Conservation (phyloP, 2,888 invertebrate species). For the Epistrophella euchroma region DNA sequence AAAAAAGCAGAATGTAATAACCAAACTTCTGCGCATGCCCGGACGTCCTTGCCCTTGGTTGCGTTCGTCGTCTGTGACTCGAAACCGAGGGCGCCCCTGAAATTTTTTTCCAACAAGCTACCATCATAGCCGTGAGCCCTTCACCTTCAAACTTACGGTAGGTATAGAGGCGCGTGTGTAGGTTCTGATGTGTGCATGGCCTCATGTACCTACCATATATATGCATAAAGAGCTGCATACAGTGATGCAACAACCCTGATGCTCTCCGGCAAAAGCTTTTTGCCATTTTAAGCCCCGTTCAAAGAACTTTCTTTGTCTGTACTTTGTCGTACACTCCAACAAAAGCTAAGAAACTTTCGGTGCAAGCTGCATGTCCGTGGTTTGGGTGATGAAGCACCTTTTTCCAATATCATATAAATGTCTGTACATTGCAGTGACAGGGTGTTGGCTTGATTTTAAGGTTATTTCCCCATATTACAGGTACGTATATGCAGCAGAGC, state of each 20-base stretch:
- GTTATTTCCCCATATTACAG: slow-evolving; percentile 43
- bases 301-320: slow-evolving; percentile 46
- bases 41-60: slow-evolving; percentile 83
- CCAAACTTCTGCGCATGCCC: slow-evolving; percentile 80
- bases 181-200: slow-evolving; percentile 22
- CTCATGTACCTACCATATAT: background rate
- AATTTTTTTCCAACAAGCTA: slow-evolving; percentile 37
- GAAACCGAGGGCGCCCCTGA: slow-evolving; percentile 69
- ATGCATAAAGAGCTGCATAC: slow-evolving; percentile 42
- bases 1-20: slow-evolving; percentile 19
- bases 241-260: slow-evolving; percentile 25
- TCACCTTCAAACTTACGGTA: slow-evolving; percentile 67
- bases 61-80: slow-evolving; percentile 69
- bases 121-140: slow-evolving; percentile 53
- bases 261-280: slow-evolving; percentile 42
- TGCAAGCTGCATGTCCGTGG: slow-evolving; percentile 26
- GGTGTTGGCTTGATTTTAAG: slow-evolving; percentile 47
- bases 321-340: background rate
- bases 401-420: background rate
- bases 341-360: slow-evolving; percentile 20
- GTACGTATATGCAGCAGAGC: background rate
- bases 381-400: background rate
- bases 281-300: slow-evolving; percentile 16
- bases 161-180: background rate
- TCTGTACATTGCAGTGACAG: slow-evolving; percentile 9